Conservation (phyloP, 2,113 vertebrate genomes). For the Muscicapa adusta region DNA sequence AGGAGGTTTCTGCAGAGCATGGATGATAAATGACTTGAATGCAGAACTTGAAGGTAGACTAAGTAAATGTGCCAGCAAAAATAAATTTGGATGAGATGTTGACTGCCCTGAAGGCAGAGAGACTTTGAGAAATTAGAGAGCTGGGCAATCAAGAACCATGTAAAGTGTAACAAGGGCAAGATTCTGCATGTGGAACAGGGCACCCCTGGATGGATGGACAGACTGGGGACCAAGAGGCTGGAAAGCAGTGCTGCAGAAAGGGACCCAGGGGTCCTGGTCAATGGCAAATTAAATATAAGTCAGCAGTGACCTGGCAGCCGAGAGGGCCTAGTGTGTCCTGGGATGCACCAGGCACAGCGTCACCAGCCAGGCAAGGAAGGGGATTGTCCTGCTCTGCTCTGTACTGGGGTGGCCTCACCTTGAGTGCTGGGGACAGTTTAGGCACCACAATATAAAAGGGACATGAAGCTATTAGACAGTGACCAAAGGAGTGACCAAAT, state of each 20-base stretch:
- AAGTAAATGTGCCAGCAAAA: not conserved
- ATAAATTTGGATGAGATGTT: not conserved
- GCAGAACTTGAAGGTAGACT: not conserved
- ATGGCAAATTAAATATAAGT: not conserved
- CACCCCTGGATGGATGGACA: not conserved
- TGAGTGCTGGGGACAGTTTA: not conserved
- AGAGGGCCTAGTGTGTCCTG: fast-evolving
- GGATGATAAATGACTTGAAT: not conserved
- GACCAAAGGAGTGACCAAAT: not conserved
- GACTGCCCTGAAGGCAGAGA: not conserved
- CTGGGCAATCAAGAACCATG: not conserved
- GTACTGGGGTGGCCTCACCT: fast-evolving
- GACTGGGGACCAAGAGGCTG: not conserved
- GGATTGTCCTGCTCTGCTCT: not conserved
- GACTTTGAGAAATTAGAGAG: not conserved
- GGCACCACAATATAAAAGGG: not conserved
- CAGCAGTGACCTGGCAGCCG: not conserved
- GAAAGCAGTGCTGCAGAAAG: not conserved
- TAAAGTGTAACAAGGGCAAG: not conserved
- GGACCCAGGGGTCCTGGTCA: not conserved
- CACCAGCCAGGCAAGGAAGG: fast-evolving
- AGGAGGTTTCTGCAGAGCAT: not conserved
- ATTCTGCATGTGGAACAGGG: not conserved
- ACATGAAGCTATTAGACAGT: not conserved
- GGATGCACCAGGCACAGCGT: not conserved